Conservation (phyloP, 2,797 vertebrate species). For the Tenualosa thibaudeaui region DNA sequence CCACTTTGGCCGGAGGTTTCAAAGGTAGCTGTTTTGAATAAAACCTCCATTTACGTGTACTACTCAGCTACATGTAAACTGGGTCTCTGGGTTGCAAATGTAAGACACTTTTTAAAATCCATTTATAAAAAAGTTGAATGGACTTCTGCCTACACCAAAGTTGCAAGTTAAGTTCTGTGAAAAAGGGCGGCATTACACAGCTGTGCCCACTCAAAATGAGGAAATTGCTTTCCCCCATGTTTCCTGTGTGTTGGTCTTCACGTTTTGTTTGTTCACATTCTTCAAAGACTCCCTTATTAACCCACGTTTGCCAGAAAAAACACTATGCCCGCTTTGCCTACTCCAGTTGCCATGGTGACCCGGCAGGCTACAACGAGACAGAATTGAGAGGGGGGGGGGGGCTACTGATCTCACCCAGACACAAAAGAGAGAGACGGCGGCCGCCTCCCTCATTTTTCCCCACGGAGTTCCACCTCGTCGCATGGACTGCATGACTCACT, state of each 20-base stretch:
- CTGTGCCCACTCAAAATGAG: background rate
- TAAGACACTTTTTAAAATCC: background rate
- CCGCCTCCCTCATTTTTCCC: conserved; percentile 16
- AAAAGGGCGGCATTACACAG: background rate
- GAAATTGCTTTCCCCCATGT: background rate
- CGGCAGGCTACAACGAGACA: background rate
- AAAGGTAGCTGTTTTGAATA: too few relatives aligned
- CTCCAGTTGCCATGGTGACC: conserved; percentile 23
- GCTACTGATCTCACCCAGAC: conserved; percentile 41
- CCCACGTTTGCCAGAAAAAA: conserved; percentile 9
- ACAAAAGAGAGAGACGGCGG: conserved; percentile 8
- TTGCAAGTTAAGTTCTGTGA: background rate
- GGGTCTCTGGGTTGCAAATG: background rate
- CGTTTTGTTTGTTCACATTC: background rate
- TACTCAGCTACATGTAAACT: too few relatives aligned
- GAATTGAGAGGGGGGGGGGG: background rate
- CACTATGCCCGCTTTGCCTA: conserved; percentile 15
- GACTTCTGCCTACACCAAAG: background rate
- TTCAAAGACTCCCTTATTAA: conserved; percentile 25
- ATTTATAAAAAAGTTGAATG: background rate
- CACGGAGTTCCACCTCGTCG: conserved; percentile 23
- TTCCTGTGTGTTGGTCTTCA: background rate
- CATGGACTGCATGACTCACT: conserved; percentile 11
- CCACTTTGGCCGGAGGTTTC: too few relatives aligned
- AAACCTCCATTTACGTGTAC: too few relatives aligned